Evolutionary conservation across 2,797 vertebrate genomes (phyloP), one percentile per base, ranked within the genome.

Genomic region (Sylvia borin): DNA sequence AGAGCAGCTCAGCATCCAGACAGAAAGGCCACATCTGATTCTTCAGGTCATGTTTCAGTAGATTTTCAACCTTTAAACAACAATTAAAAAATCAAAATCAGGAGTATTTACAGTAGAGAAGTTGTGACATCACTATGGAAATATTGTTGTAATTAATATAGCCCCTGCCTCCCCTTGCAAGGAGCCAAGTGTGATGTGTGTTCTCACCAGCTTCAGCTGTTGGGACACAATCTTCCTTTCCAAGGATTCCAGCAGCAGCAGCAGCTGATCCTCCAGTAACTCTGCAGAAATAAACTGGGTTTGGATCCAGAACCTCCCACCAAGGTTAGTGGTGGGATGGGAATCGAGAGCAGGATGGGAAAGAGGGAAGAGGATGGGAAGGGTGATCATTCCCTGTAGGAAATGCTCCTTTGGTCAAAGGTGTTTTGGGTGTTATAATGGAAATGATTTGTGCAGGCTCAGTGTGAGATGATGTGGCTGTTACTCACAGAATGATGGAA

Each of bases 201-300:
- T 53, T 82, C 60, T 98, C 78, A 98, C 98, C 97, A 98, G 79
- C 10, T 85, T 61, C 15, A 97, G 86, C 78, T 98, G 97, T 42
- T 94, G 47, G 6, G 67, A 20, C 38, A 97, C 77, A 61, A 97
- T 96, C 79, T 96, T 95, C 47, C 88, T 92, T 75, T 97, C 94
- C 90, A 96, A 20, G 27, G 98, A 97, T 88, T 97, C 90, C 34
- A 91, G 64, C 85, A 98, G 42, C 6, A 98, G 88, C 81, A 92
- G 88, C 93, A 97, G 91, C 78, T 98, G 97, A 51, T 88, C 70
- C 18, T 97, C 97, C 7, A 5, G 92, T 71, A 98, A 70, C 75
- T 97, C 98, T 98, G 94, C 36, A 62, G 68, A 60, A 70, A 85
- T 31, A 78, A 79, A 87, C 4, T 43, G 75, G 70, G 20, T 61